phyloP scores from a whole-genome alignment of 2,888 invertebrate species.

The Chironomus tentans region DNA sequence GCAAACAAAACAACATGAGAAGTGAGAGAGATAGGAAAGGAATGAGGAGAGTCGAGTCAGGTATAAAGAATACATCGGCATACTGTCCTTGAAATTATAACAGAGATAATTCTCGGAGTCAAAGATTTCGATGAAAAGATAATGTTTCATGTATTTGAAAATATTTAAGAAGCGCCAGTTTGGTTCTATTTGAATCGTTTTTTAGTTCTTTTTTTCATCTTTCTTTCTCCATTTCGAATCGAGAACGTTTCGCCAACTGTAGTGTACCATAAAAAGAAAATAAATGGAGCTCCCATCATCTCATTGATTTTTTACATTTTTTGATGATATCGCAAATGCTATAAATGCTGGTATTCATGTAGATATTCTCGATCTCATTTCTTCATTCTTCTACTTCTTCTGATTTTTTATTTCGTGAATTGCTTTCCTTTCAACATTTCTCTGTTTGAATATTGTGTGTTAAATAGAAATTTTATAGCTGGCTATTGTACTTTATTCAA shows the following conservation, averaged over 20 bases:
- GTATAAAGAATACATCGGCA: neutral
- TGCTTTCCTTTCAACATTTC: neutral
- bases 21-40: neutral
- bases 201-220: neutral
- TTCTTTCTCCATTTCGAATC: neutral
- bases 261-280: too few relatives aligned
- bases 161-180: neutral
- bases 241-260: too few relatives aligned
- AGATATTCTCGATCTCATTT: neutral
- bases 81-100: slow-evolving; percentile 5
- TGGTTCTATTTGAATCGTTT: neutral
- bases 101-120: neutral
- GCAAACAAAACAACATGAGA: neutral
- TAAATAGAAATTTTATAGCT: too few relatives aligned
- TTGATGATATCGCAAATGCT: neutral
- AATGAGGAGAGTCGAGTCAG: neutral
- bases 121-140: slow-evolving; percentile 3
- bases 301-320: neutral
- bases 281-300: neutral
- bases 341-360: too few relatives aligned
- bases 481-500: too few relatives aligned
- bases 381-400: too few relatives aligned
- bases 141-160: neutral
- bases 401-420: neutral
- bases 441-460: too few relatives aligned